Conservation (phyloP, 2,888 invertebrate species). For the Ornithoptera priamus region DNA sequence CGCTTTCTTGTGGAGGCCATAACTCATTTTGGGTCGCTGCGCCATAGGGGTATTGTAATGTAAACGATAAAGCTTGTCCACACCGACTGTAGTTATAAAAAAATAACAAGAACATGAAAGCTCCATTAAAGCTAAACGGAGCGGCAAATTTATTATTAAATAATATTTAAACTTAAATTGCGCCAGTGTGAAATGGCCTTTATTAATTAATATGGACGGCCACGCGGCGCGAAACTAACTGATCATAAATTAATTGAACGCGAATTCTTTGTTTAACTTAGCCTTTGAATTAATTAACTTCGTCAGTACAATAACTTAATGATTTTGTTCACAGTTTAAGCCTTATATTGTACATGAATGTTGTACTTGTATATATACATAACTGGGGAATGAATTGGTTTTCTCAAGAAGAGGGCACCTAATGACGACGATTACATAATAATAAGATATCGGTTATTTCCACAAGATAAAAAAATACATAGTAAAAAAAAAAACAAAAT, state of each 20-base stretch:
- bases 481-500: no score
- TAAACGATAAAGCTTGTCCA: neutral
- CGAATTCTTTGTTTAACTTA: conserved; percentile 18
- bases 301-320: conserved; percentile 1
- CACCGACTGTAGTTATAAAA: neutral
- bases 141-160: neutral
- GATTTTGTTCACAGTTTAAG: neutral
- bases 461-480: no score
- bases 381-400: no score
- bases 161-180: neutral
- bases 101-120: neutral
- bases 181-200: conserved; percentile 15
- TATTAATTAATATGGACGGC: conserved; percentile 24
- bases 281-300: conserved; percentile 21
- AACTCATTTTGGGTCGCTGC: no score
- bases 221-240: conserved; percentile 21
- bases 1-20: no score
- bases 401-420: no score
- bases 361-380: no score
- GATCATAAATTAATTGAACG: conserved; percentile 25
- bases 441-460: no score
- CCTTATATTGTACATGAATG: no score
- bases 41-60: neutral
- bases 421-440: no score
- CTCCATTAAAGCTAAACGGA: neutral